Evolutionary conservation across 1,140 invertebrate species (phyloP).

Genomic region (Polypedilum pembai): DNA sequence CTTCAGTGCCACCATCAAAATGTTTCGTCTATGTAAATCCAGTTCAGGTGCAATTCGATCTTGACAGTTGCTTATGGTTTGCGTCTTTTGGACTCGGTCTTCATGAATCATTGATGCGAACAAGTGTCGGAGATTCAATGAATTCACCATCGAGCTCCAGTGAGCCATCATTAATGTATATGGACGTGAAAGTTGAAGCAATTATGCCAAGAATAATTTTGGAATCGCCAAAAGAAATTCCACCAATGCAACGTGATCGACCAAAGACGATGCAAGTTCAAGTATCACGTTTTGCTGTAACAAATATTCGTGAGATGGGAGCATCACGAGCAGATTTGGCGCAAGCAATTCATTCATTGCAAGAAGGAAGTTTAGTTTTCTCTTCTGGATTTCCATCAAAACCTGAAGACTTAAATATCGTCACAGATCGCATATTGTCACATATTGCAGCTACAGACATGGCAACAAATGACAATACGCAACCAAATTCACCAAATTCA

Average conservation of each 20-base stretch:
- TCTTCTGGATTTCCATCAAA: slow-evolving; percentile 63
- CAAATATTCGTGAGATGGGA: slow-evolving; percentile 68
- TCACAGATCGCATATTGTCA: slow-evolving; percentile 66
- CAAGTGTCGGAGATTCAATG: slow-evolving; percentile 41
- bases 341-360: slow-evolving; percentile 63
- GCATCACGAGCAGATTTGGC: slow-evolving; percentile 64
- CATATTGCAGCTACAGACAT: slow-evolving; percentile 53
- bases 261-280: slow-evolving; percentile 72
- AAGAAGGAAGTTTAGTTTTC: slow-evolving; percentile 65
- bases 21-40: slow-evolving; percentile 87
- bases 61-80: slow-evolving; percentile 80
- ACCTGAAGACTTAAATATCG: slow-evolving; percentile 54
- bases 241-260: slow-evolving; percentile 58
- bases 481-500: slow-evolving; percentile 42
- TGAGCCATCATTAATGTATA: slow-evolving; percentile 56
- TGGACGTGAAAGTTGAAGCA: slow-evolving; percentile 81
- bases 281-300: slow-evolving; percentile 66
- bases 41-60: slow-evolving; percentile 74
- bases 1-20: slow-evolving; percentile 82
- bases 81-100: slow-evolving; percentile 89
- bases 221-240: slow-evolving; percentile 39
- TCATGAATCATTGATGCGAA: slow-evolving; percentile 58
- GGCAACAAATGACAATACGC: slow-evolving; percentile 39
- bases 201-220: slow-evolving; percentile 68
- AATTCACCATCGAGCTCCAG: slow-evolving; percentile 38